Evolutionary conservation across 2,797 vertebrate genomes (phyloP), one percentile per base, ranked within the genome.

Genomic region (Sarcoramphus papa): DNA sequence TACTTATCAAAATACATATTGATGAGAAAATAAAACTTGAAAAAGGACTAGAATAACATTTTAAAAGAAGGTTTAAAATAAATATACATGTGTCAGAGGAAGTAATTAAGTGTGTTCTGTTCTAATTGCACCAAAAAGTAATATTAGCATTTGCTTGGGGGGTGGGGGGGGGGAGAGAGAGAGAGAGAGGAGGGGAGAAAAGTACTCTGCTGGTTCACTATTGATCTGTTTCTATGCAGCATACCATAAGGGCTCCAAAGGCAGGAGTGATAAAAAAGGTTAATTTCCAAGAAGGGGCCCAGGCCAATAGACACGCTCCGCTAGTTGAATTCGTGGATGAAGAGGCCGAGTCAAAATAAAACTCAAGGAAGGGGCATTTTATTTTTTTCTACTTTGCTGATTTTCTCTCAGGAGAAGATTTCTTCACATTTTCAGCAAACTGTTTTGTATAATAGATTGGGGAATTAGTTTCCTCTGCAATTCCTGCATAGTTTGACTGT

Each of bases 231-330:
- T 97, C 84, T 85, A 9, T 51, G 41, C 98, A 99, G 99, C 99
- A 99, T 69, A 99, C 98, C 30, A 99, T 99, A 94, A 98, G 99
- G 85, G 98, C 99, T 12, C 98, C 99, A 4, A 99, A 99, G 97
- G 97, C 98, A 0, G 99, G 99, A 8, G 98, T 98, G 9, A 98
- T 99, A 80, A 99, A 98, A 97, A 99, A 98, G 87, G 99, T 99
- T 45, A 96, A 99, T 97, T 99, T 98, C 97, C 98, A 94, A 77
- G 99, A 99, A 97, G 99, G 99, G 48, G 98, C 99, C 21, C 99
- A 99, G 97, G 99, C 98, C 80, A 98, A 95, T 59, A 98, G 99
- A 35, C 99, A 99, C 0, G 98, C 99, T 31, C 84, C 98, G 0
- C 97, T 99, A 7, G 98, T 99, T 6, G 98, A 99, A 75, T 98